Evolutionary conservation across 2,888 invertebrate species (phyloP).

Genomic region (Cartodere bifasciata): DNA sequence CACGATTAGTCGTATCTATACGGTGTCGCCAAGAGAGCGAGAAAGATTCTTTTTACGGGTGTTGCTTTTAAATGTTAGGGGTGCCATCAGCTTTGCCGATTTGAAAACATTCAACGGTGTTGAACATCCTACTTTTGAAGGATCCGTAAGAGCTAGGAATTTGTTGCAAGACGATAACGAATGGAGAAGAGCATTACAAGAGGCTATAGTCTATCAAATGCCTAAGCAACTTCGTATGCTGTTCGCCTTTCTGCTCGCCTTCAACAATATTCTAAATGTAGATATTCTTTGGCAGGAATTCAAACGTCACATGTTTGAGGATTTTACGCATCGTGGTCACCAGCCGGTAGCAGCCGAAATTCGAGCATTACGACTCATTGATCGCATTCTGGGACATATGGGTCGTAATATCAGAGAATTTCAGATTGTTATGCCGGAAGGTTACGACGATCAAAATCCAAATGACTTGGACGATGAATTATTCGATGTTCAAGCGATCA

Average conservation of each 20-base stretch:
- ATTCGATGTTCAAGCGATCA: background rate
- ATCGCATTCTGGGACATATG: background rate
- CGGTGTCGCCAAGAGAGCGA: too few species aligned
- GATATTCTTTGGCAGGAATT: background rate
- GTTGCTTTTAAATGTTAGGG: too few species aligned
- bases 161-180: slow-evolving; percentile 1
- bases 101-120: too few species aligned
- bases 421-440: too few species aligned
- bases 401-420: too few species aligned
- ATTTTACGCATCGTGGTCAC: background rate
- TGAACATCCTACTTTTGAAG: too few species aligned
- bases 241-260: background rate
- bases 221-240: background rate
- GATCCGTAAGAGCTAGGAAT: background rate
- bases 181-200: background rate
- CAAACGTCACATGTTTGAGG: background rate
- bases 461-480: background rate
- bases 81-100: too few species aligned
- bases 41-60: too few species aligned
- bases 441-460: background rate
- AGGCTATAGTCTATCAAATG: background rate
- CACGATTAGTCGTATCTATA: too few species aligned
- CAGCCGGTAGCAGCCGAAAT: background rate
- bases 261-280: background rate
- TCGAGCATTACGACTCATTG: background rate